Evolutionary conservation across 23 tunicate species (phyloP), one percentile per base, ranked within the genome.

Genomic region (Trididemnum nubilum): DNA sequence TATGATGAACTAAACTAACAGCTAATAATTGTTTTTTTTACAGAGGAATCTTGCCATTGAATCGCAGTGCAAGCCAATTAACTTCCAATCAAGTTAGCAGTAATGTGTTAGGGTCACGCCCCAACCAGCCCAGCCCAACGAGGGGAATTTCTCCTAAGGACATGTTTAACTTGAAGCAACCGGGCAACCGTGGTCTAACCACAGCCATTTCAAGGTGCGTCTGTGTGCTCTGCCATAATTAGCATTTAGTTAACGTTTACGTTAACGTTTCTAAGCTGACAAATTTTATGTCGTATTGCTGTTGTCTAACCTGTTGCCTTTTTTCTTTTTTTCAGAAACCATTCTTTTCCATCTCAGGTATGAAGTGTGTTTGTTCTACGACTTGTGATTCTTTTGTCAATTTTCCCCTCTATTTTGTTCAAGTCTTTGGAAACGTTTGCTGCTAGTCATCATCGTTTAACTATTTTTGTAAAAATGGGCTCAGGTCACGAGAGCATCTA

Each of bases 111-210:
- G 73, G 88, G 19, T 31, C 33, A 23, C 76, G 96, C 31, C 88
- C 84, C 24, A 86, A 85, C 29, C 71, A 84, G 86, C 88, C 88
- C 2, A 90, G 96, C 72, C 96, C 96, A 59, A 90, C 96, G 3
- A 33, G 85, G 40, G 93, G 86, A 18, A 80, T 84, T 36, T 90
- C 96, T 30, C 89, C 89, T 4, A 79, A 67, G 7, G 96, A 90
- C 44, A 58, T 90, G 77, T 81, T 90, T 38, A 66, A 69, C 39
- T 19, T 75, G 51, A 90, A 86, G 76, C 88, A 85, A 73, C 79
- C 80, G 36, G 84, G 90, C 39, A 78, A 71, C 54, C 60, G 84
- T 32, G 31, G 36, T 28, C 58, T 79, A 18, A 65, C 66, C 30
- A 38, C 85, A 35, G 73, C 85, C 29, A 85, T 80, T 23, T 71